phyloP scores from a whole-genome alignment of 2,888 invertebrate species.

The Monopis laevigella region DNA sequence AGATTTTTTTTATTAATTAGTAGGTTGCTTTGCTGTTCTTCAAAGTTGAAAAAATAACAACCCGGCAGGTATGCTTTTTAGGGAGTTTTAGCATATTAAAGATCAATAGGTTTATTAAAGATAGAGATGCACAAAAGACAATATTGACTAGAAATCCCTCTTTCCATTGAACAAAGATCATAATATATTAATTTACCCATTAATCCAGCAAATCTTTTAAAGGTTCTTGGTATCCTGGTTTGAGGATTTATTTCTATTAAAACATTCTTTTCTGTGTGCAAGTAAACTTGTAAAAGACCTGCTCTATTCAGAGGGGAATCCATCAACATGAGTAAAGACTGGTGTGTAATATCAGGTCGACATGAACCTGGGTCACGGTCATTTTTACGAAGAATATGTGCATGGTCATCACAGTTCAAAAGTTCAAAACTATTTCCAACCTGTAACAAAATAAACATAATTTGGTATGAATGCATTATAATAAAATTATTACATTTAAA shows the following conservation, averaged over 20 bases:
- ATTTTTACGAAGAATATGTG: conserved; percentile 82
- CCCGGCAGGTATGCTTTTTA: too few relatives aligned
- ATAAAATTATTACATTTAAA: not conserved
- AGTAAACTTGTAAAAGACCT: conserved; percentile 93
- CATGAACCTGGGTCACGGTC: conserved; percentile 88
- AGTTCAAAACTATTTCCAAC: conserved; percentile 89
- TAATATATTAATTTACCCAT: conserved; percentile 74
- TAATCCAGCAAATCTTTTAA: conserved; percentile 94
- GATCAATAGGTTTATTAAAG: too few relatives aligned
- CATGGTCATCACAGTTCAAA: conserved; percentile 94
- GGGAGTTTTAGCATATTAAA: too few relatives aligned
- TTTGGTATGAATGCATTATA: not conserved
- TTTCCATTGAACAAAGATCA: not conserved
- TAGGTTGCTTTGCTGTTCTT: too few relatives aligned
- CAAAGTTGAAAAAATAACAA: too few relatives aligned
- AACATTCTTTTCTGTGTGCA: conserved; percentile 91
- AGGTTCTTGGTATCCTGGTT: conserved; percentile 95
- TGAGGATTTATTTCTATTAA: conserved; percentile 96
- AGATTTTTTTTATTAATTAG: too few relatives aligned
- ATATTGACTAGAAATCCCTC: too few relatives aligned
- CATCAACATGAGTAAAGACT: conserved; percentile 96
- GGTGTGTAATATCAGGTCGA: conserved; percentile 97
- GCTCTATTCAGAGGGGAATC: conserved; percentile 98
- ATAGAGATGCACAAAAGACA: too few relatives aligned
- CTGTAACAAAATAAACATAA: conserved; percentile 48